phyloP scores from a whole-genome alignment of 2,797 vertebrate species.

The Fratercula arctica region DNA sequence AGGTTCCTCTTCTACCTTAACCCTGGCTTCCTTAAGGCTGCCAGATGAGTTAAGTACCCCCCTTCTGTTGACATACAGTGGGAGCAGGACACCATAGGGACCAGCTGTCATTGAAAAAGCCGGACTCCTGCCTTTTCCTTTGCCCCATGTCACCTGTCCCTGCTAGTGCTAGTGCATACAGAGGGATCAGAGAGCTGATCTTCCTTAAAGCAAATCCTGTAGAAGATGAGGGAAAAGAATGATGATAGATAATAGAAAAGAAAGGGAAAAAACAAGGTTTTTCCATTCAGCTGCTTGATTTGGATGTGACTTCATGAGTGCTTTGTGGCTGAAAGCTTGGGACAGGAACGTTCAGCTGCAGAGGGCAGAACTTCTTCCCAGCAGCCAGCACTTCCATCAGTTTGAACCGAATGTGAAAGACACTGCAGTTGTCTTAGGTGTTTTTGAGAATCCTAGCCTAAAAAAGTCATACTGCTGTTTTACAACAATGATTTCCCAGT shows the following conservation, averaged over 20 bases:
- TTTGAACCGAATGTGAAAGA: background rate
- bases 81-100: background rate
- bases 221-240: background rate
- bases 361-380: background rate
- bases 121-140: background rate
- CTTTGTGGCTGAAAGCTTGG: background rate
- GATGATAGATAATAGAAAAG: background rate
- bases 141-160: rapidly evolving
- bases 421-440: background rate
- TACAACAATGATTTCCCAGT: background rate
- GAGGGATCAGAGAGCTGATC: background rate
- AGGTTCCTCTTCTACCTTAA: background rate
- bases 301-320: background rate
- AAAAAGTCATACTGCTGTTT: background rate
- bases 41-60: background rate
- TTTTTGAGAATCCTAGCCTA: background rate
- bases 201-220: background rate
- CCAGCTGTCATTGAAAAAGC: background rate
- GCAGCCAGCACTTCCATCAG: background rate
- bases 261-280: background rate
- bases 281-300: background rate
- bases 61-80: background rate
- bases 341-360: rapidly evolving
- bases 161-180: background rate
- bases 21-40: background rate